These are phyloP conservation scores for Paracanthobrama guichenoti DNA, from an alignment of 2,113 vertebrate species.

Conservation along the genomic window DNA sequence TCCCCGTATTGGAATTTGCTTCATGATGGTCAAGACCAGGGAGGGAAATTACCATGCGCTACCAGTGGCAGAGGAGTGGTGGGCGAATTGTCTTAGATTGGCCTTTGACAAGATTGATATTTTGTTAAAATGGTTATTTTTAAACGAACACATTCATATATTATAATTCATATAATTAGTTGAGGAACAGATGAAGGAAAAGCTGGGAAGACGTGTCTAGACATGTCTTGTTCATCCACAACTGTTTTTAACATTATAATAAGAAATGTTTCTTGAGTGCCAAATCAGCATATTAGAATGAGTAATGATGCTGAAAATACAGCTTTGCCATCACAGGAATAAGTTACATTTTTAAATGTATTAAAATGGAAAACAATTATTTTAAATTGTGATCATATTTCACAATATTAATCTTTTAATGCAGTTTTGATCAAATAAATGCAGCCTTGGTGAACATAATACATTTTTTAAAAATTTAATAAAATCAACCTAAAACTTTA, in stretches of 20 bases:
- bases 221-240: not conserved
- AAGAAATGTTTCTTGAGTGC: not conserved
- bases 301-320: not conserved
- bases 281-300: not conserved
- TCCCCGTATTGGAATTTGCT: constrained; percentile 14
- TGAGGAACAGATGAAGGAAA: not conserved
- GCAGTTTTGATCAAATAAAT: not conserved
- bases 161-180: not conserved
- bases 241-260: not conserved
- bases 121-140: not conserved
- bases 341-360: not conserved
- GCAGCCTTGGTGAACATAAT: no score
- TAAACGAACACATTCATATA: no score
- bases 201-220: not conserved
- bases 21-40: constrained; percentile 7
- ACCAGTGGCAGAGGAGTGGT: not conserved
- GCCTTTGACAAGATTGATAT: not conserved
- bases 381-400: not conserved
- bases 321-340: not conserved
- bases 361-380: not conserved
- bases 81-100: not conserved
- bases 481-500: not conserved
- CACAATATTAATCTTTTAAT: not conserved
- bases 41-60: not conserved
- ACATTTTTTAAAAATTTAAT: no score